Base-by-base conservation (phyloP, 2,888 invertebrate genomes). In the Eulithis testata region DNA sequence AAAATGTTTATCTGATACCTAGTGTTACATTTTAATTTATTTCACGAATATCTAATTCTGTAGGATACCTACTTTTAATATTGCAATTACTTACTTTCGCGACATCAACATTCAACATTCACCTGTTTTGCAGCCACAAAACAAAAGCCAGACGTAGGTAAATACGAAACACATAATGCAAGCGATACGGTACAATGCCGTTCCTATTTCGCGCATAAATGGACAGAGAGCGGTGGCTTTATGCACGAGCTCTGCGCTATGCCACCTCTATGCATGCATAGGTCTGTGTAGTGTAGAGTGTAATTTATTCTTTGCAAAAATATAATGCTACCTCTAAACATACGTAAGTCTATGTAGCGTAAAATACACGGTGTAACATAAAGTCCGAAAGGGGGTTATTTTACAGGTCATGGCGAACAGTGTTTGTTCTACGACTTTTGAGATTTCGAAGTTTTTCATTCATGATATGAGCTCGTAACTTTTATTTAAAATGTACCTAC, bases 161-260 rank as follows among this genome's bases (percentile, higher is more conserved):
- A 59, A 60, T 55, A 60, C 52, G 27, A 43, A 37, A 63, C 64
- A 73, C 75, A 77, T 75, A 73, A 79, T 76, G 79, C 76, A 76
- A 74, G 80, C 77, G 82, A 79, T 81, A 76, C 73, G 72, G 72
- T 70, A 74, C 76, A 69, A 71, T 68, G 72, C 70, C 68, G 76
- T 78, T 86, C 86, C 85, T 82, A 84, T 89, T 89, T 87, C 86
- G 86, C 87, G 87, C 85, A 79, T 84, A 88, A 87, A 87, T 79
- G 84, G 78, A 73, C 74, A 76, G 72, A 66, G 72, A 72, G 75
- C 73, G 75, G 69, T 74, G 79, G 78, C 85, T 87, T 86, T 88
- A 87, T 86, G 83, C 80, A 76, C 78, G 73, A 65, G 72, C 68
- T 72, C 73, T 73, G 76, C 75, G 70, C 61, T 65, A 54, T 59